Base-by-base conservation (phyloP, 2,888 invertebrate genomes). In the Hoplodrina blanda region DNA sequence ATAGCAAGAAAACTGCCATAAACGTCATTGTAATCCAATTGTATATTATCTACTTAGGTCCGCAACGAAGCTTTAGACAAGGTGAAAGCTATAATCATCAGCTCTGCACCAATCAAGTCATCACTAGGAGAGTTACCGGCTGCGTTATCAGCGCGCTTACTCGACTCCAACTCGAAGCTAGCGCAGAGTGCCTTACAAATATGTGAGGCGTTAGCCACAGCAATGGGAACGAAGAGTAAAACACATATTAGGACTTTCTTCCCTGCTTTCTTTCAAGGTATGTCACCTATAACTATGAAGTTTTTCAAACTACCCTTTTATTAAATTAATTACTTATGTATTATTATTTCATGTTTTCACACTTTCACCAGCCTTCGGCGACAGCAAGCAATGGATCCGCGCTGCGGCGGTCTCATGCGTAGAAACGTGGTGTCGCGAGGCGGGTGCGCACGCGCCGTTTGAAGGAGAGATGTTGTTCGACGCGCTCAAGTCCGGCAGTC, bases 141-240 rank as follows among this genome's bases (percentile, higher is more conserved):
- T 64, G 98, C 98, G 0, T 91, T 99, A 15, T 97, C 97, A 0
- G 97, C 97, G 0, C 96, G 99, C 1, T 95, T 99, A 19, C 95
- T 97, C 0, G 99, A 99, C 90, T 98, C 99, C 59, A 99, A 99
- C 94, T 98, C 98, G 33, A 99, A 98, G 92, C 97, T 99, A 80
- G 98, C 98, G 0, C 98, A 98, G 86, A 97, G 97, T 19, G 97
- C 99, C 0, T 93, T 99, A 56, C 97, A 97, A 69, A 97, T 99
- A 73, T 98, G 99, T 88, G 98, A 98, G 86, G 96, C 96, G 44
- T 94, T 99, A 37, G 98, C 98, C 1, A 96, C 96, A 0, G 98
- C 98, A 0, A 98, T 99, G 97, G 99, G 99, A 0, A 91, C 97
- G 0, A 97, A 97, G 60, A 97, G 98, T 86, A 98, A 98, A 87